Conservation (phyloP, 2,113 vertebrate genomes). For the Microtus oregoni region DNA sequence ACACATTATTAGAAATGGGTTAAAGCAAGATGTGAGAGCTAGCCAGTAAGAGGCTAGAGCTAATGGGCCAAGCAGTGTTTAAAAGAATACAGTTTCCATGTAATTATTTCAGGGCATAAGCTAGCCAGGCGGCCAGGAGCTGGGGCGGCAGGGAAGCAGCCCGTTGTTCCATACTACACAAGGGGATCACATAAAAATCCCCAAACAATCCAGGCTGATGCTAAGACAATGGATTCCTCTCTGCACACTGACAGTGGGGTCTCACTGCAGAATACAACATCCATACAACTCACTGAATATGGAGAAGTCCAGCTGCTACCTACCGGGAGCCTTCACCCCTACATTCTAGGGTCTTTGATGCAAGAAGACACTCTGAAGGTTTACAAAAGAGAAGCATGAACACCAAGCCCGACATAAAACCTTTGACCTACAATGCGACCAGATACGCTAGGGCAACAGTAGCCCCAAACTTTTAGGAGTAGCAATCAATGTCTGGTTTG, state of each 20-base stretch:
- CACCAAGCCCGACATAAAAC: neutral
- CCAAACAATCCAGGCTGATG: neutral
- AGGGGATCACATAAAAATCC: neutral
- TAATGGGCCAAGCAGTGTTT: too few species aligned
- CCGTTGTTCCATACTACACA: too few species aligned
- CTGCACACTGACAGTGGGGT: neutral
- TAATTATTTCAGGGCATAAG: too few species aligned
- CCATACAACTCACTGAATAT: neutral
- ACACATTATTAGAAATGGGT: too few species aligned
- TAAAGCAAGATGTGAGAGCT: too few species aligned
- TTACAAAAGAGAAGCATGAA: neutral
- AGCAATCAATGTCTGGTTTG: neutral
- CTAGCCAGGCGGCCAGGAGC: too few species aligned
- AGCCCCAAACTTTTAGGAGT: too few species aligned
- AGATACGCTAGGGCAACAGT: neutral
- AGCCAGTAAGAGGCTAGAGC: too few species aligned
- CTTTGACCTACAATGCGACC: neutral
- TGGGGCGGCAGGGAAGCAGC: too few species aligned
- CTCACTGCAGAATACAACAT: neutral
- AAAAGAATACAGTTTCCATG: too few species aligned
- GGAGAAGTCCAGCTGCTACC: neutral
- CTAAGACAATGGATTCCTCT: neutral
- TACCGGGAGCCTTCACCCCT: neutral
- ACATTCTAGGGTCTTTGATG: neutral
- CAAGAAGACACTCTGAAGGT: neutral